Conservation (phyloP, 1,140 invertebrate genomes). For the Drosophila punjabiensis region DNA sequence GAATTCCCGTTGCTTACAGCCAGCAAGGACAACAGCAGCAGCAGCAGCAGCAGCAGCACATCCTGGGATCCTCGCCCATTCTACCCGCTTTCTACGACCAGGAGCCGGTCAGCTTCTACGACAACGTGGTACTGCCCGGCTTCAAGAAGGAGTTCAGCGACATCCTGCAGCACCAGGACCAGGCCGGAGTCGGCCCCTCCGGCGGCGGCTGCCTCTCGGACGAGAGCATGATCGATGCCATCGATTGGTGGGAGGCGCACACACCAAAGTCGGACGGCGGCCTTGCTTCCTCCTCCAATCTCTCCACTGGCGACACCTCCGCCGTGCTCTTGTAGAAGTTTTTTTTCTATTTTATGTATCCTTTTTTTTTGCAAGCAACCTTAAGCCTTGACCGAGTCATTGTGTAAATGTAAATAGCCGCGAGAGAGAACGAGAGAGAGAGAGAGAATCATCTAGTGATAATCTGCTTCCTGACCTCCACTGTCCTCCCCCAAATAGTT, state of each 20-base stretch:
- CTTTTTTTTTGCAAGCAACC: constrained; percentile 22
- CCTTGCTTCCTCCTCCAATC: constrained; percentile 26
- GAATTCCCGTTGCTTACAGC: not conserved
- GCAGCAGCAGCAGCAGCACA: constrained; percentile 44
- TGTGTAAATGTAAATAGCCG: constrained; percentile 44
- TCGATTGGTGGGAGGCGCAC: constrained; percentile 86
- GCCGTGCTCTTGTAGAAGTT: not conserved
- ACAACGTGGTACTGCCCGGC: constrained; percentile 69
- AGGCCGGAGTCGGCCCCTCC: constrained; percentile 31
- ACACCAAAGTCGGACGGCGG: constrained; percentile 77
- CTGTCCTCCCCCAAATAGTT: constrained; percentile 20
- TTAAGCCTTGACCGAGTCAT: constrained; percentile 44
- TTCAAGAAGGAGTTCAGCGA: constrained; percentile 82
- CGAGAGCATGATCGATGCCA: constrained; percentile 85
- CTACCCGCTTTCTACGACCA: constrained; percentile 74
- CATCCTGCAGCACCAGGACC: constrained; percentile 78
- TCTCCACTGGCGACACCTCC: constrained; percentile 10
- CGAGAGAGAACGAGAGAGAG: not conserved
- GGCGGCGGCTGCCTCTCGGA: constrained; percentile 71
- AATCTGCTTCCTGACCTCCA: constrained; percentile 15
- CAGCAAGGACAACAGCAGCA: constrained; percentile 26
- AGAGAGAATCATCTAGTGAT: constrained; percentile 59
- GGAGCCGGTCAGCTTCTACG: constrained; percentile 72
- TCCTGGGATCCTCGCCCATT: constrained; percentile 49
- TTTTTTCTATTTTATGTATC: not conserved